Conservation (phyloP, 2,797 vertebrate species). For the Anableps anableps region DNA sequence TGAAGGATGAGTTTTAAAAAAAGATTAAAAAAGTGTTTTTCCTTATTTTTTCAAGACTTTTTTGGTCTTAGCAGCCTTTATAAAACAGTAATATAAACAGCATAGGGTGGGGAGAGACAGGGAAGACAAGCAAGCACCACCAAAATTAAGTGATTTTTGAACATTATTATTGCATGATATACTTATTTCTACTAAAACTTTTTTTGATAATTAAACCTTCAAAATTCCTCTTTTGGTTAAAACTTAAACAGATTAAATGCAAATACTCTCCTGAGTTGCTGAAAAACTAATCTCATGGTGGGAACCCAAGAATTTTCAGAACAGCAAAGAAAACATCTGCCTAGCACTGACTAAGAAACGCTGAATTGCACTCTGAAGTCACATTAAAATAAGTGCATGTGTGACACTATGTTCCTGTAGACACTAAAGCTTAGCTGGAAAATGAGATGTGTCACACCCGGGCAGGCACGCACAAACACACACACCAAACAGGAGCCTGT, state of each 20-base stretch:
- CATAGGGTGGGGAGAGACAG: too few species aligned
- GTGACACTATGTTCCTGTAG: conserved; percentile 60
- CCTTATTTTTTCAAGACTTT: too few species aligned
- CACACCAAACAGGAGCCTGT: conserved; percentile 15
- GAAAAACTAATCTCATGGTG: conserved; percentile 26
- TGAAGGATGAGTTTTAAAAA: too few species aligned
- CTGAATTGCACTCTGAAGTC: not conserved
- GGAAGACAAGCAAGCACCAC: too few species aligned
- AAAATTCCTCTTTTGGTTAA: not conserved
- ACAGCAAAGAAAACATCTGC: not conserved
- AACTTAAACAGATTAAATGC: not conserved
- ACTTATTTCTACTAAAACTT: not conserved
- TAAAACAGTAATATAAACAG: too few species aligned
- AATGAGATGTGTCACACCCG: conserved; percentile 71
- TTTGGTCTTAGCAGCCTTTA: too few species aligned
- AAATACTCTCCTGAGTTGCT: conserved; percentile 5
- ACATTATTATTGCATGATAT: not conserved
- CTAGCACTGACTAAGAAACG: too few species aligned
- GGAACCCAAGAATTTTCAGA: conserved; percentile 26
- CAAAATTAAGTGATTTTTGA: not conserved
- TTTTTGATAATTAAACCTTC: not conserved
- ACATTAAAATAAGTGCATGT: conserved; percentile 4
- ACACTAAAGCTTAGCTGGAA: conserved; percentile 71
- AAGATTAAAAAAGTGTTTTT: too few species aligned
- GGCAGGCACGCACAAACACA: conserved; percentile 28